A percentile compares a stretch with the other conserved stretches of the same genome.
Evolutionary conservation across 2,888 invertebrate genomes (phyloP).

Genomic region (Stenichneumon culpator): DNA sequence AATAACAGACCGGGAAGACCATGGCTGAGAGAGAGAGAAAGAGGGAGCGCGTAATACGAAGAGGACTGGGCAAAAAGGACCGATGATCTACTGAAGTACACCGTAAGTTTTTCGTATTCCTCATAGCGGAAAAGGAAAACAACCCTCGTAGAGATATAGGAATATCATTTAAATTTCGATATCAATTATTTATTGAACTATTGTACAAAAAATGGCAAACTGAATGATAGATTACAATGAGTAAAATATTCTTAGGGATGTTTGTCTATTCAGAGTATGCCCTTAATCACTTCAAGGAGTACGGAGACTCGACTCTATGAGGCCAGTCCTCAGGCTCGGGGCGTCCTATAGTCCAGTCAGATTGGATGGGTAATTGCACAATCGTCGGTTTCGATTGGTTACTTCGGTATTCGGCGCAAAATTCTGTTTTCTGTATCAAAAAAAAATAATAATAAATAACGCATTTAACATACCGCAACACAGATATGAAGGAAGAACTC

Average conservation of each 20-base stretch:
- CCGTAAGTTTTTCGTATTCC: background rate
- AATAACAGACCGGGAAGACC: constrained; percentile 35
- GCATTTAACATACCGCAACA: background rate
- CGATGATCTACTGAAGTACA: constrained; percentile 48
- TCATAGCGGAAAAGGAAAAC: background rate
- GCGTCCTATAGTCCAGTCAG: too few relatives aligned
- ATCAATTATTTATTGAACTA: background rate
- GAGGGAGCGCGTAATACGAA: constrained; percentile 36
- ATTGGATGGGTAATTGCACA: background rate
- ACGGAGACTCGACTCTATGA: too few relatives aligned
- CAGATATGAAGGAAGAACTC: background rate
- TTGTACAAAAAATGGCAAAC: background rate
- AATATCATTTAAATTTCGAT: background rate
- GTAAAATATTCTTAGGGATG: background rate
- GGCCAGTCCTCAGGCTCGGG: too few relatives aligned
- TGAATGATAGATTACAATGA: background rate
- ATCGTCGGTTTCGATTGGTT: background rate
- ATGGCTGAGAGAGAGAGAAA: constrained; percentile 19
- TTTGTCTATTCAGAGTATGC: too few relatives aligned
- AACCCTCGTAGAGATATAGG: background rate
- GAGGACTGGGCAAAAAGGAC: constrained; percentile 49
- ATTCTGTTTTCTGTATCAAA: constrained; percentile 35
- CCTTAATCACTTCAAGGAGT: too few relatives aligned
- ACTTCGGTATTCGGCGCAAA: constrained; percentile 8
- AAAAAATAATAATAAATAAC: background rate